Conservation (phyloP, 2,113 vertebrate species). For the Capreolus pygargus region DNA sequence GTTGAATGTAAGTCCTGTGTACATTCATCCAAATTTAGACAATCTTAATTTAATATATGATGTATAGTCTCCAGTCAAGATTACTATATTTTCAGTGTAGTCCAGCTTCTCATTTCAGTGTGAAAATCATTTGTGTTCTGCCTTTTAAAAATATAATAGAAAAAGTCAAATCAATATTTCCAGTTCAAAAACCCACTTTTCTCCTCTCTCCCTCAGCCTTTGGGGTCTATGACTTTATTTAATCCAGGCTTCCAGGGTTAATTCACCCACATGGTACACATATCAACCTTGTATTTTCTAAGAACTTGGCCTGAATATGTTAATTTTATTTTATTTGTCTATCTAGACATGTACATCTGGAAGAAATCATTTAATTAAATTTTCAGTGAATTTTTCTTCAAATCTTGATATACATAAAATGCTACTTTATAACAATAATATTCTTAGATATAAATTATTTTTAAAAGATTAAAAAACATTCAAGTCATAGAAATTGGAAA, state of each 20-base stretch:
- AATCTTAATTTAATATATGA: neutral
- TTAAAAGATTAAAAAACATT: neutral
- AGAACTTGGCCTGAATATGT: neutral
- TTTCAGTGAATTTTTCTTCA: neutral
- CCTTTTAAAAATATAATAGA: neutral
- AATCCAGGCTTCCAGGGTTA: neutral
- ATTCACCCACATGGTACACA: neutral
- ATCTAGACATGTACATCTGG: neutral
- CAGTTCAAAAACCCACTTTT: neutral
- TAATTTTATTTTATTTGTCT: neutral
- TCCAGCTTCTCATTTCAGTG: neutral
- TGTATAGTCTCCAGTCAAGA: neutral
- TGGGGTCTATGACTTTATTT: neutral
- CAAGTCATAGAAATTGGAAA: neutral
- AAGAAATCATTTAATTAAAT: neutral
- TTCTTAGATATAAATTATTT: neutral
- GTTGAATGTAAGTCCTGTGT: neutral
- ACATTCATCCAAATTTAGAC: neutral
- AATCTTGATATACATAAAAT: neutral
- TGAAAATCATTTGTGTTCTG: neutral
- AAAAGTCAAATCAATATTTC: neutral
- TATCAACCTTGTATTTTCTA: neutral
- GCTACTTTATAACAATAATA: neutral
- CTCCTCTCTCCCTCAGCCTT: neutral
- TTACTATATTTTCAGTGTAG: neutral